Conservation (phyloP, 2,113 vertebrate species). For the Colius striatus region DNA sequence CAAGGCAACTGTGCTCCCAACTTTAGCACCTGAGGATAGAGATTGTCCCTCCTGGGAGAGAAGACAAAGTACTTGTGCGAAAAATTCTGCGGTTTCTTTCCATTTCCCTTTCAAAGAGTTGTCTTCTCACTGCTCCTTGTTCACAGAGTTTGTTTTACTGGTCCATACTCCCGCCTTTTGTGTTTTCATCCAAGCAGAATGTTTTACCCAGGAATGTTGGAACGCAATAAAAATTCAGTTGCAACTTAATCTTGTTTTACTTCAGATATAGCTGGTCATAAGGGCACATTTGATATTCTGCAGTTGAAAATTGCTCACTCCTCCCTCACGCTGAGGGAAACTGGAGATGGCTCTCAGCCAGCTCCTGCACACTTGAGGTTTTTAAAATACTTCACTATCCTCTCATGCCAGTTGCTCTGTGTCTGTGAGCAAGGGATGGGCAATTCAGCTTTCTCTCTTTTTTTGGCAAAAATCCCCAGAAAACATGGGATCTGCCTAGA, state of each 20-base stretch:
- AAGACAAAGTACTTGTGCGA: background rate
- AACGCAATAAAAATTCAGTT: background rate
- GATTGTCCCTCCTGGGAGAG: background rate
- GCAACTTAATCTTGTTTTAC: background rate
- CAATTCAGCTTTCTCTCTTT: background rate
- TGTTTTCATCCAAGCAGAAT: background rate
- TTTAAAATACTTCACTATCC: background rate
- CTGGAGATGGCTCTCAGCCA: background rate
- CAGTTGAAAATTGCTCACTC: background rate
- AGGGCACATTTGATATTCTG: background rate
- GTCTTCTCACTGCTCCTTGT: background rate
- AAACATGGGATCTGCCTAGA: background rate
- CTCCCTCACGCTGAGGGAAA: background rate
- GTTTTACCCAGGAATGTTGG: background rate
- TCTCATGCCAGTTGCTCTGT: background rate
- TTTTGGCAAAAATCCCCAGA: background rate
- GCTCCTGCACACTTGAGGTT: background rate
- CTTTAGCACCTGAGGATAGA: background rate
- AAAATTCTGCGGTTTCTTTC: background rate
- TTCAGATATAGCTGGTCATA: background rate
- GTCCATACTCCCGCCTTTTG: background rate
- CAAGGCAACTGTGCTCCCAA: background rate
- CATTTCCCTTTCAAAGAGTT: background rate
- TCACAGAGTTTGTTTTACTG: background rate
- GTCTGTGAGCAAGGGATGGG: background rate